Percentiles rank a stretch among this genome's conserved stretches.
These are phyloP conservation scores for Cairina moschata DNA, from an alignment of 2,113 vertebrate species.

Conservation along the genomic window DNA sequence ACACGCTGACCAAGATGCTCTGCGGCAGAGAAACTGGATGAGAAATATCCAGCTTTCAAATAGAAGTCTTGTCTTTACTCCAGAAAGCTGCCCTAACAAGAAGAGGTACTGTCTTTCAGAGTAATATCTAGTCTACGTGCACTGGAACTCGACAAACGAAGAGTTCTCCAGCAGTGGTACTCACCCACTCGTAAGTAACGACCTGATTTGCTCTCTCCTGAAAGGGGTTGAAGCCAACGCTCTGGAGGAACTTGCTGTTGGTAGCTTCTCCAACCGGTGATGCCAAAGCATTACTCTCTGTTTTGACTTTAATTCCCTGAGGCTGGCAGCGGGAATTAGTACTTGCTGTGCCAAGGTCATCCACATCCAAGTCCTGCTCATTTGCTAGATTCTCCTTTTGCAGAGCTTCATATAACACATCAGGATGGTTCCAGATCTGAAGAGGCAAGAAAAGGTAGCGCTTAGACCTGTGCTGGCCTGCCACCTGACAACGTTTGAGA, in stretches of 20 bases:
- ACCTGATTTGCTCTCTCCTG: conserved; percentile 96
- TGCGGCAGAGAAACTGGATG: neutral
- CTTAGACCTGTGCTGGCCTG: neutral
- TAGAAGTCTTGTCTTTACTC: neutral
- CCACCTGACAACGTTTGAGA: neutral
- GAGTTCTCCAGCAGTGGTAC: conserved; percentile 32
- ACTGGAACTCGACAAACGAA: neutral
- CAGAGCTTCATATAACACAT: conserved; percentile 94
- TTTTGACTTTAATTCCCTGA: conserved; percentile 87
- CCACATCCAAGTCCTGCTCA: conserved; percentile 95
- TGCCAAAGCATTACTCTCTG: conserved; percentile 75
- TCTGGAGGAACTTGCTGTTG: conserved; percentile 87
- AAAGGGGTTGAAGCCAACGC: conserved; percentile 85
- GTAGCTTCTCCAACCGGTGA: conserved; percentile 82
- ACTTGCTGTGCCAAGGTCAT: conserved; percentile 87
- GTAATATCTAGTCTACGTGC: neutral
- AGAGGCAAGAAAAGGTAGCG: neutral
- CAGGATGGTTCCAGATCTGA: conserved; percentile 99
- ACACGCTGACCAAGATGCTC: neutral
- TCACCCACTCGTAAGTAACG: conserved; percentile 98
- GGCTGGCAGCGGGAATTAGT: conserved; percentile 84
- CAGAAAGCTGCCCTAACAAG: neutral
- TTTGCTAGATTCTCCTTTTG: conserved; percentile 96
- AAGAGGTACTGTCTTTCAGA: neutral
- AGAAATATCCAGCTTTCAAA: neutral